Conservation (phyloP, 2,797 vertebrate genomes). For the Novumbra hubbsi region DNA sequence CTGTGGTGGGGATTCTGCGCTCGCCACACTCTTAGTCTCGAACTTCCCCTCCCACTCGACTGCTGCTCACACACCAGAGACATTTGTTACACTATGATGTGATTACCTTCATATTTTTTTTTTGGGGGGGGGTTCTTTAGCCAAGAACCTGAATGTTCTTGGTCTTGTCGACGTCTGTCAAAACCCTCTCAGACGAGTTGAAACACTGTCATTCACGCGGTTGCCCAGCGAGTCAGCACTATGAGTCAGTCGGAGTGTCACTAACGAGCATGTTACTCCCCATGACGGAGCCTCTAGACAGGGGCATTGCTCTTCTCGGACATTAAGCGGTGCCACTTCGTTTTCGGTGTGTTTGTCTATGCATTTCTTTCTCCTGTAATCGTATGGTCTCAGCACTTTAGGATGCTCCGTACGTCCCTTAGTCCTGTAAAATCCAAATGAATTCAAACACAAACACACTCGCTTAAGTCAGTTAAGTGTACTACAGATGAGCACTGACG, state of each 20-base stretch:
- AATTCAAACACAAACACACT: background rate
- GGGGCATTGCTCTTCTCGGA: background rate
- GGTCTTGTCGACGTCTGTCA: background rate
- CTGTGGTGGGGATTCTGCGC: slow-evolving; percentile 9
- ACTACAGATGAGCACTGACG: background rate
- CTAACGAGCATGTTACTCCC: background rate
- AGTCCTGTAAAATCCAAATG: background rate
- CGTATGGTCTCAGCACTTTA: background rate
- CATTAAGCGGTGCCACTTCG: background rate
- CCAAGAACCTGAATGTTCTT: background rate
- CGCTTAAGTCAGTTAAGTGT: background rate
- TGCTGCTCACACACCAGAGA: slow-evolving; percentile 3
- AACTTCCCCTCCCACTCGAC: slow-evolving; percentile 11
- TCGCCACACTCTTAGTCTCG: slow-evolving; percentile 14
- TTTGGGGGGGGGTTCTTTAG: background rate
- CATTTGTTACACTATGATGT: background rate
- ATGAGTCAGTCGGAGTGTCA: background rate
- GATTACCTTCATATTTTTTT: background rate
- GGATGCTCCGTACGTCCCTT: background rate
- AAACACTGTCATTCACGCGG: background rate
- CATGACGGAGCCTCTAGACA: background rate
- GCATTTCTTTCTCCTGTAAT: background rate
- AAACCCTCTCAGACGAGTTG: background rate
- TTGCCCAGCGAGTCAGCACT: background rate
- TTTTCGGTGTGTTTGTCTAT: background rate